Percentiles rank a stretch among this genome's conserved stretches.
Evolutionary conservation across 92 coral and sea anemone species (phyloP).

Genomic region (Palythoa heliodiscus): DNA sequence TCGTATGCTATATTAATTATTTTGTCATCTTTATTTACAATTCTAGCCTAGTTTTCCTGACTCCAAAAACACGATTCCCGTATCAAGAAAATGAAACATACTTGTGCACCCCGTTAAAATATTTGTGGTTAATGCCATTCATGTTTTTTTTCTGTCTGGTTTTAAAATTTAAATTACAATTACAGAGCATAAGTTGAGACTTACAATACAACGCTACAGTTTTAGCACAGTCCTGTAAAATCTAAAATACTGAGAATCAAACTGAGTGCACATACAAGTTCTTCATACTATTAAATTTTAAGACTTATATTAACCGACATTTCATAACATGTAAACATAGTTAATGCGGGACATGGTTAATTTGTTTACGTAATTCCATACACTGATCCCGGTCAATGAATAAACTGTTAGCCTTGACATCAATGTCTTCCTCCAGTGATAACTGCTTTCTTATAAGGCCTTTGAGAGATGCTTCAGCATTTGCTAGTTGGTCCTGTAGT

Average conservation of each 20-base stretch:
- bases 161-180: too few species aligned
- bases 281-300: neutral
- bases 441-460: constrained; percentile 91
- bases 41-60: neutral
- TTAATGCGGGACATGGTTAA: constrained; percentile 85
- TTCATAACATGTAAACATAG: neutral
- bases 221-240: too few species aligned
- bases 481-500: constrained; percentile 75
- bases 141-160: too few species aligned
- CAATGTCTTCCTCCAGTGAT: constrained; percentile 94
- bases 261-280: too few species aligned
- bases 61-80: neutral
- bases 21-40: neutral
- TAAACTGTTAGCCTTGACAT: constrained; percentile 85
- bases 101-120: neutral
- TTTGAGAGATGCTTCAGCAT: constrained; percentile 85
- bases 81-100: neutral
- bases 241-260: too few species aligned
- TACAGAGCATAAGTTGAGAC: too few species aligned
- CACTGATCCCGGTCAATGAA: constrained; percentile 92
- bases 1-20: neutral
- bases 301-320: neutral
- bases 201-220: too few species aligned
- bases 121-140: too few species aligned
- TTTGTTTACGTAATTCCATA: constrained; percentile 92